phyloP scores from a whole-genome alignment of 2,113 vertebrate species.

The Microcebus jonahi region DNA sequence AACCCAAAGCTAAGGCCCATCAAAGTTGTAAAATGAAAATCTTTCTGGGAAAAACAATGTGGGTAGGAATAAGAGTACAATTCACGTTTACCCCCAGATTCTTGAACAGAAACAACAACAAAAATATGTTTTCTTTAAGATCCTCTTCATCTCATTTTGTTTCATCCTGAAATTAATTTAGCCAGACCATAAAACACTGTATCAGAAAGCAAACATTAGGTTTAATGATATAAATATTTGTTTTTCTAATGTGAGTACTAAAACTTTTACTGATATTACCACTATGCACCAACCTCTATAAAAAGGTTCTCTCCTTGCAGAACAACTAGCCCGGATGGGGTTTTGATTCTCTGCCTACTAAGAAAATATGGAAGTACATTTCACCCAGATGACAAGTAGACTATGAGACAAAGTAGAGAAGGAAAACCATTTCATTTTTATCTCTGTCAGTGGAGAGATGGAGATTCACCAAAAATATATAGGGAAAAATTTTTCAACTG shows the following conservation, averaged over 20 bases:
- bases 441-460: background rate
- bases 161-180: background rate
- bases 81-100: background rate
- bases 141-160: background rate
- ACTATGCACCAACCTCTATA: background rate
- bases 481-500: background rate
- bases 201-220: background rate
- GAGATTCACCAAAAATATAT: slow-evolving; percentile 35
- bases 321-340: background rate
- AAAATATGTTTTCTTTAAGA: background rate
- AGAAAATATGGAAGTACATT: background rate
- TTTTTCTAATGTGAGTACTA: background rate
- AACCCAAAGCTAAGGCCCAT: background rate
- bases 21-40: background rate
- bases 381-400: background rate
- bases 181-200: background rate
- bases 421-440: slow-evolving; percentile 14
- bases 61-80: background rate
- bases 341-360: background rate
- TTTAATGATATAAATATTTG: background rate
- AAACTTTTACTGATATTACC: background rate
- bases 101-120: background rate
- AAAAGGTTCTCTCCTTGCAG: background rate
- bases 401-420: background rate
- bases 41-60: background rate